These are phyloP conservation scores for Grallaria varia DNA, from an alignment of 2,113 vertebrate genomes.

Conservation along the genomic window DNA sequence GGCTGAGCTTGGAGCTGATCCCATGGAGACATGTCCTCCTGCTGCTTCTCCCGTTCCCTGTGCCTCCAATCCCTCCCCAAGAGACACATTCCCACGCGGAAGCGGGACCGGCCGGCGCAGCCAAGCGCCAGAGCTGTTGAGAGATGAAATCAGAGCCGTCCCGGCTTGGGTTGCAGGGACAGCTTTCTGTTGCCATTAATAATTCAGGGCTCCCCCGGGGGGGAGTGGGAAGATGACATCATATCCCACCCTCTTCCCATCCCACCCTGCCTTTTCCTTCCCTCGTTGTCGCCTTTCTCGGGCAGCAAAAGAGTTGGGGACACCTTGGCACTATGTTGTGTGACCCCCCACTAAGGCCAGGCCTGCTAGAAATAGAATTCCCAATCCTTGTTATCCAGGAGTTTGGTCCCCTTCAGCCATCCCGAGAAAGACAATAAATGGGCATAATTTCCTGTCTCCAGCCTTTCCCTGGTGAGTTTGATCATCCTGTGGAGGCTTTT, in stretches of 20 bases:
- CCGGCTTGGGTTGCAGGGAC: conserved; percentile 35
- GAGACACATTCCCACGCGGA: background rate
- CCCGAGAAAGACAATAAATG: background rate
- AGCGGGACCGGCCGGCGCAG: background rate
- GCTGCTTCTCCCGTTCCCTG: rapidly evolving
- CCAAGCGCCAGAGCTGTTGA: conserved; percentile 3
- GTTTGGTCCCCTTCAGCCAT: background rate
- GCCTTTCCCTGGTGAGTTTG: background rate
- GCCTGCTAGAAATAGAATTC: background rate
- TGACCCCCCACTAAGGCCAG: rapidly evolving
- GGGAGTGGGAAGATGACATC: conserved; percentile 25
- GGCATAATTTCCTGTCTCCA: background rate
- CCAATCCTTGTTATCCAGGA: background rate
- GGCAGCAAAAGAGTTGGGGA: background rate
- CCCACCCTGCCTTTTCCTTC: background rate
- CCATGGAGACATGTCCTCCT: rapidly evolving
- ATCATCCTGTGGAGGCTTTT: background rate
- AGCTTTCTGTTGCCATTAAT: conserved; percentile 48
- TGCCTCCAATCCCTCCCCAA: rapidly evolving
- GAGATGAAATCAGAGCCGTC: conserved; percentile 54
- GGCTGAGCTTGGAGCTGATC: background rate
- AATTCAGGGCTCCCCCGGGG: conserved; percentile 26
- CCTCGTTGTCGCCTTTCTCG: background rate
- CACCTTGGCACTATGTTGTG: background rate
- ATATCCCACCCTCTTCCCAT: background rate